Conservation (phyloP, 2,888 invertebrate genomes). For the Cephus runcator region DNA sequence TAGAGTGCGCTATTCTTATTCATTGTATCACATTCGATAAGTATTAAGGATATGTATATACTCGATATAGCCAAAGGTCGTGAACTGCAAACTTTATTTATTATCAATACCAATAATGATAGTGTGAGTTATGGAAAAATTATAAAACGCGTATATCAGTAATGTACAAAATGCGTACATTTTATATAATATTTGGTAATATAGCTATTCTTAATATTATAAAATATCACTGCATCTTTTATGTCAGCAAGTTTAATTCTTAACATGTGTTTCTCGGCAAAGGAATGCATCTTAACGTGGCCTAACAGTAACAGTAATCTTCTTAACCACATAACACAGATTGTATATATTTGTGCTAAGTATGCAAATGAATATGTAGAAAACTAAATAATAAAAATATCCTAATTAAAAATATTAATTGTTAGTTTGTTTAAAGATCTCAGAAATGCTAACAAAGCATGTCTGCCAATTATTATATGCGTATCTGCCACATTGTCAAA, state of each 20-base stretch:
- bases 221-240: neutral
- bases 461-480: no score
- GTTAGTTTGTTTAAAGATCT: no score
- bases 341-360: neutral
- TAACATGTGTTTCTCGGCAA: neutral
- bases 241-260: neutral
- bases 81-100: neutral
- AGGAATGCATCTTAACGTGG: neutral
- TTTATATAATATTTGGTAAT: neutral
- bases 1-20: neutral
- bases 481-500: neutral
- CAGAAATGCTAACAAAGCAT: no score
- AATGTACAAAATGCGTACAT: neutral
- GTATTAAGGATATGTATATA: neutral
- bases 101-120: neutral
- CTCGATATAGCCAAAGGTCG: neutral
- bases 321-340: neutral
- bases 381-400: no score
- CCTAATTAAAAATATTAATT: no score
- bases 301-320: neutral
- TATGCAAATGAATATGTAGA: neutral
- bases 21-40: neutral
- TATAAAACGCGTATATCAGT: neutral
- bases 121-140: neutral
- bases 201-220: neutral